A percentile compares a stretch with the other conserved stretches of the same genome.
Evolutionary conservation across 2,888 invertebrate genomes (phyloP).

Genomic region (Emmelina monodactyla): DNA sequence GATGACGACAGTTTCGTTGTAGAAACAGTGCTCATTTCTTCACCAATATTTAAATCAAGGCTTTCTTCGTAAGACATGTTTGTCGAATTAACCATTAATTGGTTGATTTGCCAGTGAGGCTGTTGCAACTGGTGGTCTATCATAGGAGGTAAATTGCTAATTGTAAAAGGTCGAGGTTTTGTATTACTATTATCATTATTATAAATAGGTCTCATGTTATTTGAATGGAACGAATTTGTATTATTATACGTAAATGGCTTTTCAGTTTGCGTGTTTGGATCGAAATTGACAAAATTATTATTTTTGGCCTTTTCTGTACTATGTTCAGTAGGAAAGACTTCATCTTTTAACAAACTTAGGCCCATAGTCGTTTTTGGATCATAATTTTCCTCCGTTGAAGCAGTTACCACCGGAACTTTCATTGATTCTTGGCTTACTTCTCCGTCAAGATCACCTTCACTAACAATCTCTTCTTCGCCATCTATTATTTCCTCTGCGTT

Average conservation of each 20-base stretch:
- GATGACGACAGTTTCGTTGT: conserved; percentile 24
- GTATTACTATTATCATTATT: conserved; percentile 26
- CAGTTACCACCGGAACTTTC: conserved; percentile 50
- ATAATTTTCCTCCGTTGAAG: conserved; percentile 32
- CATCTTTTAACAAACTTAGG: conserved; percentile 29
- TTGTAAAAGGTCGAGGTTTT: conserved; percentile 52
- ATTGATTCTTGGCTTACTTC: conserved; percentile 56
- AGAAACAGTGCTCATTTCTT: conserved; percentile 34
- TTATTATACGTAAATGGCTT: conserved; percentile 49
- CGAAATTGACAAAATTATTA: conserved; percentile 25
- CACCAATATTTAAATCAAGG: conserved; percentile 49
- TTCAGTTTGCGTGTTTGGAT: conserved; percentile 55
- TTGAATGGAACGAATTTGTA: conserved; percentile 34
- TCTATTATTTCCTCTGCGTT: conserved; percentile 54
- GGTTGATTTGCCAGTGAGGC: conserved; percentile 60
- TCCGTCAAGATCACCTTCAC: conserved; percentile 34
- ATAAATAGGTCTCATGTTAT: conserved; percentile 43
- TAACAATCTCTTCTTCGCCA: conserved; percentile 39
- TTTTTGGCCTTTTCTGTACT: conserved; percentile 22
- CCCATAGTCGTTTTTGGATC: conserved; percentile 25
- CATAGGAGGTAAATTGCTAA: conserved; percentile 29
- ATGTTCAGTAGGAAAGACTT: conserved; percentile 24
- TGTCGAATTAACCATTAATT: conserved; percentile 45
- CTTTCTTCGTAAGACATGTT: conserved; percentile 50
- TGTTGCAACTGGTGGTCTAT: conserved; percentile 54